phyloP scores from a whole-genome alignment of 2,888 invertebrate species.

The Ephialtes manifestator region DNA sequence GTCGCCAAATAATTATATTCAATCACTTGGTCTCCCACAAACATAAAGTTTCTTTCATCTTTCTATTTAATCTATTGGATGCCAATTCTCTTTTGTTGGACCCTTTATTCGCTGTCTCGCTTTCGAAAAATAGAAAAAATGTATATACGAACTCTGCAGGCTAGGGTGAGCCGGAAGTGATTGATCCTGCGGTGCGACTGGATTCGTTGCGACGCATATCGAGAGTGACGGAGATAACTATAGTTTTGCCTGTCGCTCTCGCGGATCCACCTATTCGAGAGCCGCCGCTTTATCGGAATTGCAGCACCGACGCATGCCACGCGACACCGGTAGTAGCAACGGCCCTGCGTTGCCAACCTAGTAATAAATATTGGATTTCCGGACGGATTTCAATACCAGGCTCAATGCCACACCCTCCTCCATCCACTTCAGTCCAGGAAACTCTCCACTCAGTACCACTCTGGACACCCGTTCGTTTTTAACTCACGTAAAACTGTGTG shows the following conservation, averaged over 20 bases:
- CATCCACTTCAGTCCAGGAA: slow-evolving; percentile 8
- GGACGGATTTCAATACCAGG: slow-evolving; percentile 73
- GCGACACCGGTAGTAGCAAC: slow-evolving; percentile 38
- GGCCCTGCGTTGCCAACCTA: slow-evolving; percentile 57
- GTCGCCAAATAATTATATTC: background rate
- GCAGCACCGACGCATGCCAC: slow-evolving; percentile 43
- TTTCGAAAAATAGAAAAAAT: background rate
- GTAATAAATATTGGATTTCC: slow-evolving; percentile 75
- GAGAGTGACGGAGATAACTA: slow-evolving; percentile 26
- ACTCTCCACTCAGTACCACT: slow-evolving; percentile 9
- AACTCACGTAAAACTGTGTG: background rate
- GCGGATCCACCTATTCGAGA: slow-evolving; percentile 37
- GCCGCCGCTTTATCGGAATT: slow-evolving; percentile 52
- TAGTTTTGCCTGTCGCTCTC: slow-evolving; percentile 20
- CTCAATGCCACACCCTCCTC: slow-evolving; percentile 58
- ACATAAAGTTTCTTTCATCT: background rate
- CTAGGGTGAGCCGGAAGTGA: slow-evolving; percentile 65
- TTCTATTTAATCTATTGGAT: background rate
- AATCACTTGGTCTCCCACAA: background rate
- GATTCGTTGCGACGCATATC: slow-evolving; percentile 52
- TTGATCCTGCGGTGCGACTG: slow-evolving; percentile 60
- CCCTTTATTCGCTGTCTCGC: background rate
- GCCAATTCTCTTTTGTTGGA: background rate
- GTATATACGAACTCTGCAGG: slow-evolving; percentile 10
- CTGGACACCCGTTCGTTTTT: slow-evolving; percentile 26